Percentiles rank a stretch among this genome's conserved stretches.
These are phyloP conservation scores for Limnodromus scolopaceus DNA, from an alignment of 2,797 vertebrate species.

Conservation along the genomic window DNA sequence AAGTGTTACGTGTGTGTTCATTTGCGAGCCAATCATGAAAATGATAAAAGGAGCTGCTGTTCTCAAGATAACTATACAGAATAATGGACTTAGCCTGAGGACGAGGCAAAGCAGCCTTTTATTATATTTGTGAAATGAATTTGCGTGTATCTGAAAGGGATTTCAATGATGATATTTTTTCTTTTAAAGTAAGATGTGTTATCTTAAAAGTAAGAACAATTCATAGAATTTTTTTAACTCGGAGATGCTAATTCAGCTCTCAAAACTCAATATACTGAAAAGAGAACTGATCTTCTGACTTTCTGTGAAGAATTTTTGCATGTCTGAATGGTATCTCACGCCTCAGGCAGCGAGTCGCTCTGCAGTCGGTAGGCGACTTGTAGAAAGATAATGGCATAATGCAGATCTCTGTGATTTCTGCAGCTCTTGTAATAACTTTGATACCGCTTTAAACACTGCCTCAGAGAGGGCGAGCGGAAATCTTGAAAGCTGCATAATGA, in stretches of 20 bases:
- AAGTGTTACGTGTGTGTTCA: background rate
- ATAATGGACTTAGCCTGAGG: background rate
- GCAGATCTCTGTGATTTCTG: background rate
- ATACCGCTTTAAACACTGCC: background rate
- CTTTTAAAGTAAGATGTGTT: background rate
- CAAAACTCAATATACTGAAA: background rate
- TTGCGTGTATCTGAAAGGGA: background rate
- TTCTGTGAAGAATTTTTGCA: background rate
- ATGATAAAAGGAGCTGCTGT: background rate
- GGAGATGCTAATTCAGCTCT: background rate
- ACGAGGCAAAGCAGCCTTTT: background rate
- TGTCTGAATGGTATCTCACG: background rate
- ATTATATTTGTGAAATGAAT: background rate
- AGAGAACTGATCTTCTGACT: background rate
- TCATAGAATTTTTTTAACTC: background rate
- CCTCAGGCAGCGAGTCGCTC: slow-evolving; percentile 22
- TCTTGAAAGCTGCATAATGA: accelerated
- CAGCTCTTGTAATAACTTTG: background rate
- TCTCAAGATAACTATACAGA: background rate
- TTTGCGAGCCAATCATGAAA: background rate
- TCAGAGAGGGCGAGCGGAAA: background rate
- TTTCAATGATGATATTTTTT: background rate
- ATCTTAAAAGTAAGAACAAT: background rate
- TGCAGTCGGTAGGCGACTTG: background rate
- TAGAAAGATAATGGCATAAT: background rate